Percentiles rank a stretch among this genome's conserved stretches.
These are phyloP conservation scores for Eurois occulta DNA, from an alignment of 2,888 invertebrate species.

Conservation along the genomic window DNA sequence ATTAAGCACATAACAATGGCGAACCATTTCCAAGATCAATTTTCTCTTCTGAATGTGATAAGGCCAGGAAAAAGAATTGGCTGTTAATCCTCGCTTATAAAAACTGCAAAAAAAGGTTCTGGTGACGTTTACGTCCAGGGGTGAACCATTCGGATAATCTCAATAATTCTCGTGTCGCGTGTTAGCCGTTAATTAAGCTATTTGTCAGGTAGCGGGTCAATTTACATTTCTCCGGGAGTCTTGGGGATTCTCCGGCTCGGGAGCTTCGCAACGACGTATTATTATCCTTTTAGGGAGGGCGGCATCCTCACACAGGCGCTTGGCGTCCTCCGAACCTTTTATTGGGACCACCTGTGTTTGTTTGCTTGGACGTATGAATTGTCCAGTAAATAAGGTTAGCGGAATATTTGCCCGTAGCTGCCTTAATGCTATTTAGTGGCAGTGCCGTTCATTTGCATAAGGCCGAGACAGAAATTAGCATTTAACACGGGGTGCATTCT, in stretches of 20 bases:
- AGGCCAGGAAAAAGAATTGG: constrained; percentile 8
- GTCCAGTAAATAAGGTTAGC: constrained; percentile 90
- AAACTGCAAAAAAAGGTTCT: constrained; percentile 63
- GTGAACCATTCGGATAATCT: constrained; percentile 82
- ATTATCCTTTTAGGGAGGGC: constrained; percentile 90
- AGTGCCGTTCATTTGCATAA: constrained; percentile 85
- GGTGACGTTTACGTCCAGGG: constrained; percentile 63
- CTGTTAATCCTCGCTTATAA: constrained; percentile 39
- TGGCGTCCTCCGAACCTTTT: constrained; percentile 86
- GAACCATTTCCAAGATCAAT: constrained; percentile 42
- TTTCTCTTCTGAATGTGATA: constrained; percentile 43
- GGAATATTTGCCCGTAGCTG: constrained; percentile 83
- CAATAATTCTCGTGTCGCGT: constrained; percentile 85
- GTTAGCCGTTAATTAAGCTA: constrained; percentile 90
- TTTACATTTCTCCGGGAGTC: constrained; percentile 88
- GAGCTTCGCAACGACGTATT: constrained; percentile 88
- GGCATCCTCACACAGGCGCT: constrained; percentile 85
- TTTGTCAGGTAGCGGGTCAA: constrained; percentile 88
- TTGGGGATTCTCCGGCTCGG: constrained; percentile 80
- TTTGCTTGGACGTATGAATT: constrained; percentile 88
- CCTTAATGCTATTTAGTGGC: constrained; percentile 87
- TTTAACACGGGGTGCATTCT: constrained; percentile 81
- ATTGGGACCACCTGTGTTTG: constrained; percentile 90
- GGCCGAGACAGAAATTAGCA: constrained; percentile 84
- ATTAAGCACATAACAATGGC: constrained; percentile 60